phyloP scores from a whole-genome alignment of 2,797 vertebrate genomes.

The Enteromius thamalakanensis region DNA sequence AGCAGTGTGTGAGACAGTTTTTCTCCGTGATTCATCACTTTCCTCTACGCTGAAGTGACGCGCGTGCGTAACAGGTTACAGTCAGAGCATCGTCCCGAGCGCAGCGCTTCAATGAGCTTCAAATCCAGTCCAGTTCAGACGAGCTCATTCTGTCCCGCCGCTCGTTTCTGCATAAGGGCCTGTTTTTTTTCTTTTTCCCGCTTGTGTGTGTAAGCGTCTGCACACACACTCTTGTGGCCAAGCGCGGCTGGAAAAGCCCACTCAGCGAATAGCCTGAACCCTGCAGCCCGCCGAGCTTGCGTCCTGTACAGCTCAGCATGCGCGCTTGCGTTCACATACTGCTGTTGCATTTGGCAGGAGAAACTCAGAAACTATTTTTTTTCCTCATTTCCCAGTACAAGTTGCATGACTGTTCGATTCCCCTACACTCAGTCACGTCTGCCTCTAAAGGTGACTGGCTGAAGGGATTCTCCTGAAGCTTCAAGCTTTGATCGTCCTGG shows the following conservation, averaged over 20 bases:
- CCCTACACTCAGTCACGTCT: slow-evolving; percentile 3
- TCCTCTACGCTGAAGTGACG: slow-evolving; percentile 40
- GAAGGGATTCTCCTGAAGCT: background rate
- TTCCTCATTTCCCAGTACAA: slow-evolving; percentile 16
- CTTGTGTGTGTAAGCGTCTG: background rate
- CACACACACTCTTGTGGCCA: background rate
- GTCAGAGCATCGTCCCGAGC: background rate
- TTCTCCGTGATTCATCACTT: slow-evolving; percentile 50
- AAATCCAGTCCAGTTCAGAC: slow-evolving; percentile 23
- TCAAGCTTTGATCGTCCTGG: slow-evolving; percentile 2
- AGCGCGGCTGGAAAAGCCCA: slow-evolving; percentile 41
- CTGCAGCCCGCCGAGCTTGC: background rate
- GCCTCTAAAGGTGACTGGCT: background rate
- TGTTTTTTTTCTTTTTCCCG: background rate
- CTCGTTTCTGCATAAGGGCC: background rate
- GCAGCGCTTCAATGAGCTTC: background rate
- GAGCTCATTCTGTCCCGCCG: slow-evolving; percentile 8
- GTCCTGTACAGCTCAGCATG: background rate
- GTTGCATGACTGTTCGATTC: background rate
- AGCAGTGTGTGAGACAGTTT: background rate
- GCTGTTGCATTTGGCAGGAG: slow-evolving; percentile 15
- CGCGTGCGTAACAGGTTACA: slow-evolving; percentile 28
- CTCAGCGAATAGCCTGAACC: slow-evolving; percentile 11
- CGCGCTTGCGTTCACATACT: background rate
- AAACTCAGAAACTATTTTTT: slow-evolving; percentile 22